Evolutionary conservation across 2,888 invertebrate species (phyloP).

Genomic region (Harpalus rufipes): DNA sequence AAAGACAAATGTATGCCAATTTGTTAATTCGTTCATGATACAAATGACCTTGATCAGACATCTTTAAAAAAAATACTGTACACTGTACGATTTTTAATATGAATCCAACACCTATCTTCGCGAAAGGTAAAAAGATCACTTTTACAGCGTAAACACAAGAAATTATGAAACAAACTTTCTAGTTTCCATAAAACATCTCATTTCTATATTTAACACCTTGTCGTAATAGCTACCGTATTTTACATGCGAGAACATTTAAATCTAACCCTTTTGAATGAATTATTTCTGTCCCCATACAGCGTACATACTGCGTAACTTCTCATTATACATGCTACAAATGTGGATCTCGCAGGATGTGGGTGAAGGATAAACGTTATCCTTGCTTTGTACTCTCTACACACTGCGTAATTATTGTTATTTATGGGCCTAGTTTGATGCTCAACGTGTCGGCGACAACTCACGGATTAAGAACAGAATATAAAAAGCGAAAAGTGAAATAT

Average conservation of each 20-base stretch:
- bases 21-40: too few species aligned
- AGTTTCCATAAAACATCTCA: background rate
- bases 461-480: constrained; percentile 8
- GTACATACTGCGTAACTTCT: constrained; percentile 4
- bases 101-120: too few species aligned
- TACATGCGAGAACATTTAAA: background rate
- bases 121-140: too few species aligned
- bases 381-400: background rate
- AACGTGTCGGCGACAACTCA: background rate
- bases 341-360: constrained; percentile 19
- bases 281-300: background rate
- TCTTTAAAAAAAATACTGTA: too few species aligned
- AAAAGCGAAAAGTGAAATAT: constrained; percentile 24
- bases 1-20: too few species aligned
- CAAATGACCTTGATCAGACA: too few species aligned
- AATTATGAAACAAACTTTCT: background rate
- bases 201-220: constrained; percentile 22
- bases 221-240: background rate
- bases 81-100: too few species aligned
- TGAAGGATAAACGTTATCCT: constrained; percentile 28
- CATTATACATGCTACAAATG: constrained; percentile 26
- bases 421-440: constrained; percentile 26
- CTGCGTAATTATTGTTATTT: constrained; percentile 40
- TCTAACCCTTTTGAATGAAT: constrained; percentile 1
- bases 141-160: background rate